Evolutionary conservation across 2,797 vertebrate genomes (phyloP), one percentile per base, ranked within the genome.

Genomic region (Malacoctenus gilli): DNA sequence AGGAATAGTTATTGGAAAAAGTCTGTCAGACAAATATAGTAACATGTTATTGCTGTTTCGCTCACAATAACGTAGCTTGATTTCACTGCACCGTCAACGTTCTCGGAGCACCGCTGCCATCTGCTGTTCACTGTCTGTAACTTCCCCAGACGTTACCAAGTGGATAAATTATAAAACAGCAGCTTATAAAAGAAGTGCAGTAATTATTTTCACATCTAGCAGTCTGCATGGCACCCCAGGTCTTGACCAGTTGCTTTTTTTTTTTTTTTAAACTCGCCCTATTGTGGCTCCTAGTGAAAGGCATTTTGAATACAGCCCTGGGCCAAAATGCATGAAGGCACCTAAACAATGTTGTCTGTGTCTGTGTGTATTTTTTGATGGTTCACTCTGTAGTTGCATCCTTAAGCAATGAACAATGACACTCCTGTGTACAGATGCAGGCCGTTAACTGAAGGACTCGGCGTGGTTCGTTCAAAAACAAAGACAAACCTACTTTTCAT

Each of bases 231-330:
- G 34, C 3, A 5, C 5, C 5, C 3, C 32, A 36, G 34, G 8
- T 36, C 25, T 15, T n/a, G n/a, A n/a, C n/a, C n/a, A 36, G 5
- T 3, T 15, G 1, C 31, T 11, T 1, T 13, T 9, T 19, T 48
- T 36, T 30, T 25, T n/a, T n/a, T n/a, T n/a, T n/a, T n/a, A 25
- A 25, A 37, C 15, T 23, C 2, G 9, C 20, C 2, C 12, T 9
- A 13, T 19, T 12, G 25, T 5, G 23, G 7, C 7, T 23, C 38
- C 6, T 34, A 35, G 19, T 48, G 36, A 13, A 25, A 50, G 15
- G 31, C 49, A 0, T 72, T 72, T 50, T 67, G 73, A 66, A 61
- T 62, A 62, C 65, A 72, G 70, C 74, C 51, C 2, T 0, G 14
- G 15, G 20, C 28, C 62, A 44, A 14, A 14, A 31, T 65, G 59